Conservation (phyloP, 2,797 vertebrate genomes). For the Mormyrops boulengeri region DNA sequence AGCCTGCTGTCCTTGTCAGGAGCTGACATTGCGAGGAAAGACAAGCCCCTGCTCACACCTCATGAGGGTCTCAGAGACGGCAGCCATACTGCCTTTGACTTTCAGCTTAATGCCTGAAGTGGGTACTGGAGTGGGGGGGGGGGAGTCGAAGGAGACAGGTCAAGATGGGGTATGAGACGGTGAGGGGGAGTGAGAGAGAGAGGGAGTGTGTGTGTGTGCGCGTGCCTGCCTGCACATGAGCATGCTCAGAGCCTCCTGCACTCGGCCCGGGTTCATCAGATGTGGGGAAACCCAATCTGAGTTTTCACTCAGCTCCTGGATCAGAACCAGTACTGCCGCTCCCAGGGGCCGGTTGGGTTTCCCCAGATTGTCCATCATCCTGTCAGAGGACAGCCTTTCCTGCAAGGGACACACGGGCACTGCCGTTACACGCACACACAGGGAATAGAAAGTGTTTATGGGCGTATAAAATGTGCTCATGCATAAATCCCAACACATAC, state of each 20-base stretch:
- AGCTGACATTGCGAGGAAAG: background rate
- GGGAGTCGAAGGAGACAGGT: background rate
- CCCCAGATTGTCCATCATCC: conserved; percentile 8
- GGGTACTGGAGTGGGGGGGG: background rate
- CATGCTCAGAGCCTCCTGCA: background rate
- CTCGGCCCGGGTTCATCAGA: conserved; percentile 8
- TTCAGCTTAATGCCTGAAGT: background rate
- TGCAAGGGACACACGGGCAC: background rate
- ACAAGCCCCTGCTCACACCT: background rate
- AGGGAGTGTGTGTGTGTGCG: background rate
- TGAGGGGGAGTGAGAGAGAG: background rate
- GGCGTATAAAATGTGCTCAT: conserved; percentile 20
- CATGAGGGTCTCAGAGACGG: background rate
- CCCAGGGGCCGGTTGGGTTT: conserved; percentile 15
- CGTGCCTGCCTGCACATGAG: background rate
- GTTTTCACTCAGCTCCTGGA: conserved; percentile 16
- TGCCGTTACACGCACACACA: background rate
- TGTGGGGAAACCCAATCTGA: conserved; percentile 13
- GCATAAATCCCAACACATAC: conserved; percentile 22
- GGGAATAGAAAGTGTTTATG: background rate
- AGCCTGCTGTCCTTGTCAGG: background rate
- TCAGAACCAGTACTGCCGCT: conserved; percentile 11
- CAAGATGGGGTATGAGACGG: background rate
- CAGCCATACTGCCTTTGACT: background rate
- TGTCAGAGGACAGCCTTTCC: background rate